phyloP scores from a whole-genome alignment of 2,888 invertebrate species.

The Dicyrtoma fusca region DNA sequence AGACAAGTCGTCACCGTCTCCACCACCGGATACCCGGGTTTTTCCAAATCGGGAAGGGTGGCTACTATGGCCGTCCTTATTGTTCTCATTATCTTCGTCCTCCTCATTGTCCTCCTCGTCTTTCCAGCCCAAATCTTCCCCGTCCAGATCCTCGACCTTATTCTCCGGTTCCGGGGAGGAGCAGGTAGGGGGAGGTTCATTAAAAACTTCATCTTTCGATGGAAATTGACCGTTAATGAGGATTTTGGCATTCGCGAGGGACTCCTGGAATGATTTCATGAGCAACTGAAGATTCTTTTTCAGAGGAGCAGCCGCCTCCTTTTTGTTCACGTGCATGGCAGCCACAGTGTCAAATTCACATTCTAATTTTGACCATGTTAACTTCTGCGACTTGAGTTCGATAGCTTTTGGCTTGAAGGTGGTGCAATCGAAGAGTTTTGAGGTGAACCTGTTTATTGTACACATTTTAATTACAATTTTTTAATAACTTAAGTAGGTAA shows the following conservation, averaged over 20 bases:
- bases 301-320: slow-evolving; percentile 46
- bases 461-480: too few relatives aligned
- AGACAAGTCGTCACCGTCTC: slow-evolving; percentile 23
- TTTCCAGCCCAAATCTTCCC: slow-evolving; percentile 32
- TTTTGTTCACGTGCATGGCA: slow-evolving; percentile 51
- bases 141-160: slow-evolving; percentile 30
- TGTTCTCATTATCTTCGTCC: neutral
- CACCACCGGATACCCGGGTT: neutral
- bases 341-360: slow-evolving; percentile 52
- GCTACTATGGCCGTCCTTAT: neutral
- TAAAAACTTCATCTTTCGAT: slow-evolving; percentile 68
- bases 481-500: too few relatives aligned
- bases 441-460: slow-evolving; percentile 31
- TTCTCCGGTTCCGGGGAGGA: slow-evolving; percentile 32
- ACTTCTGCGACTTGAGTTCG: slow-evolving; percentile 39
- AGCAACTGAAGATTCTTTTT: slow-evolving; percentile 52
- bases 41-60: too few relatives aligned
- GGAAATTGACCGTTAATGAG: slow-evolving; percentile 75
- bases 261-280: slow-evolving; percentile 50
- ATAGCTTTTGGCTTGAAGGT: slow-evolving; percentile 32
- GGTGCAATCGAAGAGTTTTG: slow-evolving; percentile 18
- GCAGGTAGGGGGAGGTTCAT: slow-evolving; percentile 57
- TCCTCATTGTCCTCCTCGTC: slow-evolving; percentile 7
- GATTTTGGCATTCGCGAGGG: slow-evolving; percentile 63
- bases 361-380: slow-evolving; percentile 52